Conservation (phyloP, 2,113 vertebrate species). For the Corythornis madagascariensis region DNA sequence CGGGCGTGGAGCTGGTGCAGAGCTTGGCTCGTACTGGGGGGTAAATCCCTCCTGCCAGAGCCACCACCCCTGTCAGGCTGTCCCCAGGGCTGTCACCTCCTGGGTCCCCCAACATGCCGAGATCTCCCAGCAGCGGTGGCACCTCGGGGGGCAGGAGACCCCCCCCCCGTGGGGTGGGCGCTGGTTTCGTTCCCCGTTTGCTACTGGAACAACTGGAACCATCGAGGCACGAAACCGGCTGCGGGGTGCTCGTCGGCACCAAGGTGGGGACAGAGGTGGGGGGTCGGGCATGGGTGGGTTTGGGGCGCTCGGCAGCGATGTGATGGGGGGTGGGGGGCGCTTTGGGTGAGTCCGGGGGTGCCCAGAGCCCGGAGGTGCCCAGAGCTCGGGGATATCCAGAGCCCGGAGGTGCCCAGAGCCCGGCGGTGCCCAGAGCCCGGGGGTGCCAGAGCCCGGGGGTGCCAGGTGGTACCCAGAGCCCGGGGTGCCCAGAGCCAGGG, state of each 20-base stretch:
- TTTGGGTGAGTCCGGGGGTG: neutral
- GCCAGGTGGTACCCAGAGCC: no score
- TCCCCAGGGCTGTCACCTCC: neutral
- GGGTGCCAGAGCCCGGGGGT: no score
- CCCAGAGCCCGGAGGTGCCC: neutral
- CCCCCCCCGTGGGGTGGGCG: no score
- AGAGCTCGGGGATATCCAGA: no score
- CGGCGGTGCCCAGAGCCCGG: no score
- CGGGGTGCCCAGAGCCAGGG: neutral
- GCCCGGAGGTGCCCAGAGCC: no score
- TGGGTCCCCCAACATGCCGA: fast-evolving
- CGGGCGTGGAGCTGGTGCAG: no score
- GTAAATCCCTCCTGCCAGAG: neutral
- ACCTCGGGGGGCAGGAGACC: fast-evolving
- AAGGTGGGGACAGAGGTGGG: fast-evolving
- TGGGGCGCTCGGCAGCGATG: neutral
- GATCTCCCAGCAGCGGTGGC: neutral
- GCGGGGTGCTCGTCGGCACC: neutral
- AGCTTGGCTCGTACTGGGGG: neutral
- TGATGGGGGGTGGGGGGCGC: neutral
- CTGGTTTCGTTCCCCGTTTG: neutral
- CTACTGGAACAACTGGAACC: neutral
- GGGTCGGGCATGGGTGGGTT: fast-evolving
- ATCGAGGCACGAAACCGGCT: no score
- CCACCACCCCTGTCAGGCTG: neutral